Evolutionary conservation across 2,888 invertebrate species (phyloP).

Genomic region (Hirtodrosophila confusa): DNA sequence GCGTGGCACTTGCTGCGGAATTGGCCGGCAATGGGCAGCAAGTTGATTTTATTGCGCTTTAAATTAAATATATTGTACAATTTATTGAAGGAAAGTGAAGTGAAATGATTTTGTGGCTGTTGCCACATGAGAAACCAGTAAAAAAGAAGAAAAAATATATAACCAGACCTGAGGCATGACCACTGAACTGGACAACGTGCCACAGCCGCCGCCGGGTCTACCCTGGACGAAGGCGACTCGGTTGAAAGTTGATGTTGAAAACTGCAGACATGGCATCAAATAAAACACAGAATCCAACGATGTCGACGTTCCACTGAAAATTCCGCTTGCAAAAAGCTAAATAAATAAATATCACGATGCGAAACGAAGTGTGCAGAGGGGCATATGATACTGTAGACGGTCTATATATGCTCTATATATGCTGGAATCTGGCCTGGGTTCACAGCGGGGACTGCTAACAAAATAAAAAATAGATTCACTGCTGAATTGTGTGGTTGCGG

Average conservation of each 20-base stretch:
- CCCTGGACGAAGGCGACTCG: slow-evolving; percentile 21
- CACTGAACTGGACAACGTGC: slow-evolving; percentile 72
- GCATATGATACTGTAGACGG: slow-evolving; percentile 25
- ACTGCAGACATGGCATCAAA: slow-evolving; percentile 78
- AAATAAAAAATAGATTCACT: slow-evolving; percentile 40
- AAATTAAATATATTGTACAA: slow-evolving; percentile 77
- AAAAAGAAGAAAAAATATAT: neutral
- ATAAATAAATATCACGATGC: slow-evolving; percentile 75
- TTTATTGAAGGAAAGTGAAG: slow-evolving; percentile 72
- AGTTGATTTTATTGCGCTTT: slow-evolving; percentile 78
- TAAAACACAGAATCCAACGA: slow-evolving; percentile 44
- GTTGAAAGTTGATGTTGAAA: slow-evolving; percentile 58
- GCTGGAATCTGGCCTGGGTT: neutral
- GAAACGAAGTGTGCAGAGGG: slow-evolving; percentile 14
- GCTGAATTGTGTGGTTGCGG: slow-evolving; percentile 1
- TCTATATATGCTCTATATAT: neutral
- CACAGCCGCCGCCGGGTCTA: slow-evolving; percentile 47
- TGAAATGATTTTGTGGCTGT: slow-evolving; percentile 67
- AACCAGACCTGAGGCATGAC: slow-evolving; percentile 46
- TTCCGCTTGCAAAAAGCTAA: slow-evolving; percentile 64
- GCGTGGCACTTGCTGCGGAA: slow-evolving; percentile 49
- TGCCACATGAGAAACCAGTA: slow-evolving; percentile 11
- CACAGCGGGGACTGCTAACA: slow-evolving; percentile 15
- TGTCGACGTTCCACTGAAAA: slow-evolving; percentile 46
- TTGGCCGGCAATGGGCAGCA: slow-evolving; percentile 50